Base-by-base conservation (phyloP, 2,113 vertebrate genomes). In the Mirounga angustirostris region DNA sequence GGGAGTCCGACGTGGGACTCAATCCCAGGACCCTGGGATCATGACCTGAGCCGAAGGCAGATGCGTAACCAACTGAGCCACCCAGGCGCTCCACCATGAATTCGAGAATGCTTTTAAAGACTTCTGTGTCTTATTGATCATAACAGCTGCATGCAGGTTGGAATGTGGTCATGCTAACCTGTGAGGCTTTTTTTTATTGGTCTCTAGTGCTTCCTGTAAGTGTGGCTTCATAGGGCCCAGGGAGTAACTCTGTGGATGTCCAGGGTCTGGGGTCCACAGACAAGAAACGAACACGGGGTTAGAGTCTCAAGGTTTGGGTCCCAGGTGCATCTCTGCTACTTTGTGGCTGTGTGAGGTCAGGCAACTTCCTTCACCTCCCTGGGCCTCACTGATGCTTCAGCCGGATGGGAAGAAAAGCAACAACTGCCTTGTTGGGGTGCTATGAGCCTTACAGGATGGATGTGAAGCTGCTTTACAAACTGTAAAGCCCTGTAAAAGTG, bases 71-170 rank as follows among this genome's bases (percentile, higher is more conserved):
- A 4, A 30, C 74, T 9, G 24, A 78, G 24, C 43, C 7, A 46
- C 26, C 73, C 26, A 10, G 43, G 7, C 4, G 0, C 26, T 15
- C 26, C 43, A 0, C 63, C 63, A 67, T 67, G 63, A 65, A 67
- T 67, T 82, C 50, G 78, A 46, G 33, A 94, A 82, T 43, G 26
- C 24, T 92, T 97, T 76, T 50, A 69, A 74, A 86, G 67, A 21
- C n/a, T 73, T 54, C 21, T 61, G 9, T 69, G 33, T 59, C 54
- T 73, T 74, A 21, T 36, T 67, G 69, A 30, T 50, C 63, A 14
- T 28, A n/a, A 82, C 26, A 96, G 43, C 76, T 96, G 7, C 36
- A 21, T 16, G 0, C 4, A 21, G 28, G 76, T 43, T 81, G 43
- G 18, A 81, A 52, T 22, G 18, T 28, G 71, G 67, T 58, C 78